phyloP scores from a whole-genome alignment of 2,888 invertebrate genomes.

The Melinopterus prodromus region DNA sequence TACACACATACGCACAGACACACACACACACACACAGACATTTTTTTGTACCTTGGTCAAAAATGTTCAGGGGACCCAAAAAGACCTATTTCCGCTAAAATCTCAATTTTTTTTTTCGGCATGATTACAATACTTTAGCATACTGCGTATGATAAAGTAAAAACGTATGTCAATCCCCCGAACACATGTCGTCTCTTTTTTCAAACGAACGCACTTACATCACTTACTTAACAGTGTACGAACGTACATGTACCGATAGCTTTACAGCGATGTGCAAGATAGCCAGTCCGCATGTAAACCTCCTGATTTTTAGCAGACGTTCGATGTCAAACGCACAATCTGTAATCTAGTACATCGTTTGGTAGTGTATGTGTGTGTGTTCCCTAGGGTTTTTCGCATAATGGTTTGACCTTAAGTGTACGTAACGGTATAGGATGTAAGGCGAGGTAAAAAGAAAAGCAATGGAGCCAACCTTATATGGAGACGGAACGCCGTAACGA shows the following conservation, averaged over 20 bases:
- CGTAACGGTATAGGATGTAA: constrained; percentile 22
- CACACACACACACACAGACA: no score
- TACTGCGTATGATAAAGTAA: no score
- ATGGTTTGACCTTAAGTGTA: not conserved
- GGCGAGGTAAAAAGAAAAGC: constrained; percentile 16
- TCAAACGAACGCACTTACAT: not conserved
- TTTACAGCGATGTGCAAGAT: not conserved
- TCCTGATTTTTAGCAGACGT: not conserved
- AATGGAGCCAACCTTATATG: constrained; percentile 16
- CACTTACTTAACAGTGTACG: not conserved
- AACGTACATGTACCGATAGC: not conserved
- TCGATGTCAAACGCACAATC: not conserved
- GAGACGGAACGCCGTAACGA: constrained; percentile 14
- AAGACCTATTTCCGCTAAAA: no score
- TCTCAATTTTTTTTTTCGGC: no score
- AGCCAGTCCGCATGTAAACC: not conserved
- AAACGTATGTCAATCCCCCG: no score
- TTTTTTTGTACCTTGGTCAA: no score
- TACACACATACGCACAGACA: no score
- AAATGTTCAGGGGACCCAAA: no score
- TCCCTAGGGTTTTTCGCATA: not conserved
- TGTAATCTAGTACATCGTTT: not conserved
- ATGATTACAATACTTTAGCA: no score
- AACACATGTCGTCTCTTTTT: not conserved
- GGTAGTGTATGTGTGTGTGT: not conserved